Evolutionary conservation across 2,888 invertebrate genomes (phyloP), one percentile per base, ranked within the genome.

Genomic region (Diadromus collaris): DNA sequence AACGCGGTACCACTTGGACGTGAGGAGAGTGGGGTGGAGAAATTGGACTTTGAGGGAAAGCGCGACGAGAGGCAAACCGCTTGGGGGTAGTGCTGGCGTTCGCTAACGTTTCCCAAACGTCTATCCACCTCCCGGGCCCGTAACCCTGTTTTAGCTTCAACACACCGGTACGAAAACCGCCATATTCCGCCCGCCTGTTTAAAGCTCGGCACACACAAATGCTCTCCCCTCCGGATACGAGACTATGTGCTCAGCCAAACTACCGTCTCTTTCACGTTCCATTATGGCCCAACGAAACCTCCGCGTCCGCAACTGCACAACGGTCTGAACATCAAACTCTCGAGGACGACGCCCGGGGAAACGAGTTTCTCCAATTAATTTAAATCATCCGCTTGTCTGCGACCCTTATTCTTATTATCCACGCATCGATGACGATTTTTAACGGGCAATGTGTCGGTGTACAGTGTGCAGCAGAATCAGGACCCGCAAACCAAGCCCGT

Each of bases 361-460:
- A 64, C 64, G 54, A 64, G 65, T 65, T 56, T 73, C 34, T 64
- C 54, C 64, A 73, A 73, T 73, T 73, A 73, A 64, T 64, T 65
- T 73, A 65, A 73, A 73, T 73, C 64, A 73, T 56, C 34, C 71
- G 38, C 71, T 61, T 63, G 41, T 48, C 61, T 60, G 19, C 29
- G 16, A 61, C n/a, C 13, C 71, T 51, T 21, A 9, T 38, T 64
- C 56, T 56, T 32, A 44, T 56, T 46, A 21, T 34, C 9, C 64
- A 72, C 56, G 72, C 72, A 73, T 73, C 72, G 64, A 56, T 64
- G 56, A 65, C 29, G 34, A 73, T 73, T 65, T 65, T 73, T 44
- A 56, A 73, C 32, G 56, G 46, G 21, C 44, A 46, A n/a, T 21
- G 44, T 24, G 46, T 44, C 44, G 9, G 24, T n/a, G 27, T 46